Percentiles rank a stretch among this genome's conserved stretches.
These are phyloP conservation scores for Prionailurus viverrinus DNA, from an alignment of 2,113 vertebrate genomes.

Conservation along the genomic window DNA sequence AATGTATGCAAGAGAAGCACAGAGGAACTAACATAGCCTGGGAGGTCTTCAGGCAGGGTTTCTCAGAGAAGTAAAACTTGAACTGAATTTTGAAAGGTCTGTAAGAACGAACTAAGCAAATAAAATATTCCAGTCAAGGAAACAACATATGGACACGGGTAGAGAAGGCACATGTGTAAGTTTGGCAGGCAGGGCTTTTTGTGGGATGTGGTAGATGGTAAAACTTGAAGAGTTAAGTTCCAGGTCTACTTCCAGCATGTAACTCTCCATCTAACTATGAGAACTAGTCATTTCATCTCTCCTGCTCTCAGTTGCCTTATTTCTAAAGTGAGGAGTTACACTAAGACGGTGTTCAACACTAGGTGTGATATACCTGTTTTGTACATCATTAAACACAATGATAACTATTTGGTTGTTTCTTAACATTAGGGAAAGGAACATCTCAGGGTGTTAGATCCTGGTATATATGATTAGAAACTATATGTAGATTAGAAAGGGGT, in stretches of 20 bases:
- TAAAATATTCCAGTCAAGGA: neutral
- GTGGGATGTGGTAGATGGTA: neutral
- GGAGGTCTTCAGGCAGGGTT: conserved; percentile 7
- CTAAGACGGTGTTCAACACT: neutral
- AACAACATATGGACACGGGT: neutral
- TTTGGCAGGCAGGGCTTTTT: neutral
- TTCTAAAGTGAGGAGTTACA: neutral
- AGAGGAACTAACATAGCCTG: conserved; percentile 22
- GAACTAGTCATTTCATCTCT: neutral
- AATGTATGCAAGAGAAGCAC: neutral
- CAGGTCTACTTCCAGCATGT: neutral
- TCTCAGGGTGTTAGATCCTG: conserved; percentile 33
- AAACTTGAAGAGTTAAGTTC: conserved; percentile 40
- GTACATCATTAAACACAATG: neutral
- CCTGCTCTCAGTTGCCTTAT: neutral
- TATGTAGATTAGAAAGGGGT: neutral
- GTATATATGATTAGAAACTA: neutral
- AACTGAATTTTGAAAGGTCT: conserved; percentile 50
- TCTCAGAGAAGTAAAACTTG: conserved; percentile 53
- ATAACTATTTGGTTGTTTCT: neutral
- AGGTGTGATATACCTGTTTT: neutral
- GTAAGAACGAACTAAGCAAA: conserved; percentile 43
- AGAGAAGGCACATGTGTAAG: neutral
- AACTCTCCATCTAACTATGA: neutral
- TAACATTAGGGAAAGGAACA: neutral